Conservation (phyloP, 2,113 vertebrate species). For the cat (Felis catus) region DNA sequence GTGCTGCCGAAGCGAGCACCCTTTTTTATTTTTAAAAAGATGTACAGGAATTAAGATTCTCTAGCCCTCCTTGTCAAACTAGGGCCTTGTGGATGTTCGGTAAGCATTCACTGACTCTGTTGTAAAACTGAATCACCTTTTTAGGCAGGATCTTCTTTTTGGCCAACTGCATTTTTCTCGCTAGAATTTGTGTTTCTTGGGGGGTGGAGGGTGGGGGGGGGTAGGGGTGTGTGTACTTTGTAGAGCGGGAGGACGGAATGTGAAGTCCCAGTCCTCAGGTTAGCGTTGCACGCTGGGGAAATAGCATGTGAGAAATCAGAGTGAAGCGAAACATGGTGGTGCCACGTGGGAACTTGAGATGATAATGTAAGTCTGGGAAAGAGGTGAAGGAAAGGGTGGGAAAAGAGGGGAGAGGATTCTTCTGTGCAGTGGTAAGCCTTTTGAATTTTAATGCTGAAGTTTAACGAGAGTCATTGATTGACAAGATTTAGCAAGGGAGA, state of each 20-base stretch:
- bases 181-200: not conserved
- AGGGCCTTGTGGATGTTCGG: not conserved
- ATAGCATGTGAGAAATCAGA: not conserved
- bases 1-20: no score
- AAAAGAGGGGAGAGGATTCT: not conserved
- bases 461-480: not conserved
- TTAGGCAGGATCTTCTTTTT: not conserved
- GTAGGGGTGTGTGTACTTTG: not conserved
- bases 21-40: not conserved
- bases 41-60: not conserved
- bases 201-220: no score
- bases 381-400: not conserved
- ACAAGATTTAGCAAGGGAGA: not conserved
- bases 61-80: not conserved
- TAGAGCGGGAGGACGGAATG: not conserved
- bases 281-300: not conserved
- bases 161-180: not conserved
- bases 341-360: not conserved
- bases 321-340: not conserved
- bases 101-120: not conserved
- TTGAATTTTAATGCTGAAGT: not conserved
- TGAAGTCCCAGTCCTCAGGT: not conserved
- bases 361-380: not conserved
- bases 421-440: not conserved
- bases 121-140: not conserved